Evolutionary conservation across 2,797 vertebrate genomes (phyloP), one percentile per base, ranked within the genome.

Genomic region (Euphonia xanthogaster): DNA sequence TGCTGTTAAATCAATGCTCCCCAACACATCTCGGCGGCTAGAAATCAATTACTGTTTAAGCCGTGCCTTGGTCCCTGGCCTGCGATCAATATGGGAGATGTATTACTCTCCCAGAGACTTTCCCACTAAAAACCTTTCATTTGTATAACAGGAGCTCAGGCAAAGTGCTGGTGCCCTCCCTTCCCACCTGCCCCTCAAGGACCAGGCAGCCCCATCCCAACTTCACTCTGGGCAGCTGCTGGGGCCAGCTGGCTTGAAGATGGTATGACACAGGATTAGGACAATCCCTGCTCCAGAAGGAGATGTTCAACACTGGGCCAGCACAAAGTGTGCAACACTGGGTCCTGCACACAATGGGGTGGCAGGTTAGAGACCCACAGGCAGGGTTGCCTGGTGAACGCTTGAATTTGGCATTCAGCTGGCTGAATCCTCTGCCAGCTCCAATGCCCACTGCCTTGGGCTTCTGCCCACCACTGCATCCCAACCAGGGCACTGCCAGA

Each of bases 21-120:
- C 97, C 97, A 97, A 97, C 96, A 97, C 96, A 96, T 96, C 97
- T 97, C 97, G 87, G 90, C 95, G 87, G 97, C 98, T 98, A 98
- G 97, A 98, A 98, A 98, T 98, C 98, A 98, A 98, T 98, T 98
- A 98, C 98, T 98, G 98, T 98, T 98, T 98, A 98, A 98, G 95
- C 96, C 93, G 90, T 96, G 96, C 96, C 97, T 97, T 97, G 96
- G 97, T 97, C 97, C 97, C 96, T 97, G 96, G 97, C 96, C 97
- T 97, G 94, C 94, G 92, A 97, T 97, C 96, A 97, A 97, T 97
- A 97, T 95, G 73, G 94, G 95, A 97, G 97, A 97, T 97, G 96
- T 97, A 97, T 97, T 97, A 97, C 97, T 97, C 96, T 97, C 93
- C 94, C 92, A 14, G 92, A 97, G 95, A 97, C 97, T 97, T 97